A percentile compares a stretch with the other conserved stretches of the same genome.
These are phyloP conservation scores for Chaetorhynchus papuensis DNA, from an alignment of 2,113 vertebrate genomes.

Conservation along the genomic window DNA sequence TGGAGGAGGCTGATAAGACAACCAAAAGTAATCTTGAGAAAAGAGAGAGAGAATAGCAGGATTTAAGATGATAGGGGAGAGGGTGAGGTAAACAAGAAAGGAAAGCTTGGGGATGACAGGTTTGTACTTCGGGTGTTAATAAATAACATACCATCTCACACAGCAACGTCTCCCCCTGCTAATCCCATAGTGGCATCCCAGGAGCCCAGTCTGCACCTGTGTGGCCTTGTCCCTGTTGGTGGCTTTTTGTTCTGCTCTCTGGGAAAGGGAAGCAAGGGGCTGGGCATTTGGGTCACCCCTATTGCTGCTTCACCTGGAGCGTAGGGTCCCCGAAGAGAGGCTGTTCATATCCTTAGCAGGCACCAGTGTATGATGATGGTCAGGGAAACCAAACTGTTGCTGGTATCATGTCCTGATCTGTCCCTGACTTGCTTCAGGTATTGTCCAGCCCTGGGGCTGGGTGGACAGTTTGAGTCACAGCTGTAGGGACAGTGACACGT, in stretches of 20 bases:
- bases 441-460: neutral
- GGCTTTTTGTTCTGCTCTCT: neutral
- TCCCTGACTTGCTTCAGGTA: neutral
- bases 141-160: neutral
- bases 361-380: rapidly evolving
- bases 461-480: neutral
- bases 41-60: slow-evolving; percentile 17
- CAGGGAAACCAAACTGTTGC: rapidly evolving
- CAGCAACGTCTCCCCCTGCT: neutral
- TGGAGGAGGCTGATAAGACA: slow-evolving; percentile 55
- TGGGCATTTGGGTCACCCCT: neutral
- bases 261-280: neutral
- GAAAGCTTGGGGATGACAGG: neutral
- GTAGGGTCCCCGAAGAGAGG: neutral
- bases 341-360: neutral
- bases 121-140: neutral
- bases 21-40: slow-evolving; percentile 41
- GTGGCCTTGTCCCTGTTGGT: neutral
- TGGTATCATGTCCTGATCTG: rapidly evolving
- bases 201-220: neutral
- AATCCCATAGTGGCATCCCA: neutral
- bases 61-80: slow-evolving; percentile 28
- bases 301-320: rapidly evolving
- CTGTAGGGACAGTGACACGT: neutral
- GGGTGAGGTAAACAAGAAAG: slow-evolving; percentile 16